These are phyloP conservation scores for Nothocercus julius DNA, from an alignment of 2,113 vertebrate species.

Conservation along the genomic window DNA sequence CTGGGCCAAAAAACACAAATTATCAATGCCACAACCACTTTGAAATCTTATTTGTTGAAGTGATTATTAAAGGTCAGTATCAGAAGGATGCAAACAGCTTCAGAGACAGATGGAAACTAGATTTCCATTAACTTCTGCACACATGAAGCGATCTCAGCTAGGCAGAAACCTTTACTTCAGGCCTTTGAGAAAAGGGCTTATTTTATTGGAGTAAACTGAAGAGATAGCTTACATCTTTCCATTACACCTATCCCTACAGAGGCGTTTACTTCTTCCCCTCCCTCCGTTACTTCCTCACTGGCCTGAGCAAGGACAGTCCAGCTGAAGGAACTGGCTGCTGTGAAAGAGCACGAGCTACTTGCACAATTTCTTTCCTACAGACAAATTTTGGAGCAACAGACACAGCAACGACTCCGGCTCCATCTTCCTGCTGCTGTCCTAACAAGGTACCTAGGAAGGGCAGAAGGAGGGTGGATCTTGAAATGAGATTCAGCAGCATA, in stretches of 20 bases:
- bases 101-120: not conserved
- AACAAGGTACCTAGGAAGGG: not conserved
- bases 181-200: not conserved
- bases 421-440: not conserved
- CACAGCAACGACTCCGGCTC: not conserved
- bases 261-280: not conserved
- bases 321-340: not conserved
- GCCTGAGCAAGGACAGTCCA: not conserved
- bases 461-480: not conserved
- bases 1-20: not conserved
- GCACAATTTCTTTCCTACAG: not conserved
- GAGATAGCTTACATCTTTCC: not conserved
- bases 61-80: not conserved
- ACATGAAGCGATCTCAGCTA: not conserved
- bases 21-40: not conserved
- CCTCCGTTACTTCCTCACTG: not conserved
- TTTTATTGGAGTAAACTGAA: not conserved
- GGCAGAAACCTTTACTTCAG: not conserved
- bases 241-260: not conserved
- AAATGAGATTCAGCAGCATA: not conserved
- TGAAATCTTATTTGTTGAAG: not conserved
- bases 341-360: not conserved
- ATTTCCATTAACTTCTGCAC: not conserved
- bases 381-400: accelerated
- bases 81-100: not conserved